Conservation (phyloP, 2,888 invertebrate species). For the Azorinus chamasolen region DNA sequence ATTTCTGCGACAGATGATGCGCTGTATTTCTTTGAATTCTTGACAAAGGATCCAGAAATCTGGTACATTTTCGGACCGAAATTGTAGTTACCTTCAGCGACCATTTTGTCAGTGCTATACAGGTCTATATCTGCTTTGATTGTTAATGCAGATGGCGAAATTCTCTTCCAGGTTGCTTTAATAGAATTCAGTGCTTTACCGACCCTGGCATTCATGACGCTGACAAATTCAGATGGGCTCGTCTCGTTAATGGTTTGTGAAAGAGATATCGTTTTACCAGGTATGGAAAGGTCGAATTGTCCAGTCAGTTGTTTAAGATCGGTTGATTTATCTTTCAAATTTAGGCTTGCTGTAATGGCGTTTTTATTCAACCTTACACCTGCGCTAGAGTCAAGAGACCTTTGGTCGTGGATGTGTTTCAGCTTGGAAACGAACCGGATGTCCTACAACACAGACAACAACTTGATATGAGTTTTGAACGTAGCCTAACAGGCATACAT, state of each 20-base stretch:
- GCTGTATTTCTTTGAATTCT: constrained; percentile 59
- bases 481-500: too few relatives aligned
- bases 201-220: constrained; percentile 59
- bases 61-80: constrained; percentile 61
- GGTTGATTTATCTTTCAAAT: constrained; percentile 65
- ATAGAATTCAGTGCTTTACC: constrained; percentile 61
- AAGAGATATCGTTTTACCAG: constrained; percentile 68
- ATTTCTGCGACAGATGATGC: constrained; percentile 52
- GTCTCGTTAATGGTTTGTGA: constrained; percentile 67
- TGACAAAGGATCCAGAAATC: constrained; percentile 41
- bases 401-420: constrained; percentile 65
- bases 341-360: constrained; percentile 58
- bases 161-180: constrained; percentile 56
- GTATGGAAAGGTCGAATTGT: constrained; percentile 64
- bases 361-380: constrained; percentile 64
- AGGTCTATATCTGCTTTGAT: constrained; percentile 67
- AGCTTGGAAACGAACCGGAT: constrained; percentile 65
- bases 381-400: constrained; percentile 63
- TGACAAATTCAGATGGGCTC: constrained; percentile 60
- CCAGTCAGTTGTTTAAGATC: constrained; percentile 63
- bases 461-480: too few relatives aligned
- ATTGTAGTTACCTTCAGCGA: constrained; percentile 60
- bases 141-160: constrained; percentile 45
- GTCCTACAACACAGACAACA: constrained; percentile 66
- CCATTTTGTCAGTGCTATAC: constrained; percentile 51